Evolutionary conservation across 2,113 vertebrate genomes (phyloP).

Genomic region (Gambusia holbrooki): DNA sequence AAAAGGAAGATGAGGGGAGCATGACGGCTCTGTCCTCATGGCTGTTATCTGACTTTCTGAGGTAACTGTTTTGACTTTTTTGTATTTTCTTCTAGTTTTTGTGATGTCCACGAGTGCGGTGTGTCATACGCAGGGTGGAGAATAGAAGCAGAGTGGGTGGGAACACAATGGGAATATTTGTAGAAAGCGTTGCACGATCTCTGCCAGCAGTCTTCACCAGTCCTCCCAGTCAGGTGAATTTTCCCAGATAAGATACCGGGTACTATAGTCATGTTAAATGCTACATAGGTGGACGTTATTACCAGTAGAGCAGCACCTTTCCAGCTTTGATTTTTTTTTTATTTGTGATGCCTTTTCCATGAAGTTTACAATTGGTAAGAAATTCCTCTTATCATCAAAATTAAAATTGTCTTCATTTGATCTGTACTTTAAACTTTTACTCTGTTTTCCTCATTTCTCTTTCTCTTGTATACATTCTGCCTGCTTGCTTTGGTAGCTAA

Average conservation of each 20-base stretch:
- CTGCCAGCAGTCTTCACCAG: slow-evolving; percentile 28
- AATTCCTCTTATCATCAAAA: slow-evolving; percentile 9
- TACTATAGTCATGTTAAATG: background rate
- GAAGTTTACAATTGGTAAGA: slow-evolving; percentile 61
- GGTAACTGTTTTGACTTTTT: slow-evolving; percentile 35
- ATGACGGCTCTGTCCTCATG: slow-evolving; percentile 23
- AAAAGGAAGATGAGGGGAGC: slow-evolving; percentile 40
- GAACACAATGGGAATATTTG: slow-evolving; percentile 61
- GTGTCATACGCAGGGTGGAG: slow-evolving; percentile 36
- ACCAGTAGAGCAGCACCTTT: background rate
- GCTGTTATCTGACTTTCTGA: slow-evolving; percentile 38
- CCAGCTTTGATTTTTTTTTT: slow-evolving; percentile 2
- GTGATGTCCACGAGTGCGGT: slow-evolving; percentile 15
- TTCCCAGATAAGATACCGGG: background rate
- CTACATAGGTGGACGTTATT: background rate
- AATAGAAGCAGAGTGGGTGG: slow-evolving; percentile 49
- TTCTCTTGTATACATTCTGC: background rate
- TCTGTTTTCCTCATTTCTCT: background rate
- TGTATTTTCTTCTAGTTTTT: background rate
- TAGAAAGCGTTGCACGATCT: slow-evolving; percentile 36
- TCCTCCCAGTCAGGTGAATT: slow-evolving; percentile 51
- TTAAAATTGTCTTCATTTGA: slow-evolving; percentile 7
- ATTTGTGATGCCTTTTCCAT: slow-evolving; percentile 3
- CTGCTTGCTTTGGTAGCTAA: background rate
- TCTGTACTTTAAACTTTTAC: slow-evolving; percentile 10